Evolutionary conservation across 2,888 invertebrate species (phyloP), one percentile per base, ranked within the genome.

Genomic region (Campoletis raptor): DNA sequence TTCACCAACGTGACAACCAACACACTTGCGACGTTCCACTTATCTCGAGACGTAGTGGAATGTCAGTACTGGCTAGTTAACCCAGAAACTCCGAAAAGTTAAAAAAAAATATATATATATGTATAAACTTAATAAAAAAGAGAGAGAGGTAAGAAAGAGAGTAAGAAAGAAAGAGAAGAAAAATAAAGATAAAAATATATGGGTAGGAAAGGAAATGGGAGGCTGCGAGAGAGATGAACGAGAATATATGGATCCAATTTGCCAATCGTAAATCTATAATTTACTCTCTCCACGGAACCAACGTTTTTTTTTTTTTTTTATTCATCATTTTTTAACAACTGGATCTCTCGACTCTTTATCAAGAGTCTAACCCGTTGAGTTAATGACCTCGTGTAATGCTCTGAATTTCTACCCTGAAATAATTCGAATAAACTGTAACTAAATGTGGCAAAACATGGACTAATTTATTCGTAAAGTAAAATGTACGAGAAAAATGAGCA

Each of bases 31-130:
- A 87, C 89, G 92, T 92, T 91, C 91, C 89, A 92, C 91, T 92
- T 92, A 91, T 91, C 90, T 89, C 82, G 76, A 87, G 81, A 89
- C 89, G 89, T 90, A 91, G 90, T 90, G 90, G 90, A 92, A 91
- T 91, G 89, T 87, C 79, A 64, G 79, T 54, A 81, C 73, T 83
- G 90, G 86, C 89, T 90, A 90, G 90, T 90, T 92, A 91, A 91
- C 91, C 90, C 90, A 91, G 90, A 91, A 91, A 80, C 77, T 85
- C 74, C 83, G 85, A 80, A 85, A 88, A 86, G 66, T 82, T 69
- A 45, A 79, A 86, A 82, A 79, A 83, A 36, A 54, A n/a, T n/a
- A n/a, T n/a, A n/a, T n/a, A n/a, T n/a, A n/a, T n/a, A n/a, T n/a
- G n/a, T n/a, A n/a, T n/a, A n/a, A 81, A 87, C 66, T 57, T 79